These are phyloP conservation scores for Amphipyra berbera DNA, from an alignment of 2,888 invertebrate genomes.

Conservation along the genomic window DNA sequence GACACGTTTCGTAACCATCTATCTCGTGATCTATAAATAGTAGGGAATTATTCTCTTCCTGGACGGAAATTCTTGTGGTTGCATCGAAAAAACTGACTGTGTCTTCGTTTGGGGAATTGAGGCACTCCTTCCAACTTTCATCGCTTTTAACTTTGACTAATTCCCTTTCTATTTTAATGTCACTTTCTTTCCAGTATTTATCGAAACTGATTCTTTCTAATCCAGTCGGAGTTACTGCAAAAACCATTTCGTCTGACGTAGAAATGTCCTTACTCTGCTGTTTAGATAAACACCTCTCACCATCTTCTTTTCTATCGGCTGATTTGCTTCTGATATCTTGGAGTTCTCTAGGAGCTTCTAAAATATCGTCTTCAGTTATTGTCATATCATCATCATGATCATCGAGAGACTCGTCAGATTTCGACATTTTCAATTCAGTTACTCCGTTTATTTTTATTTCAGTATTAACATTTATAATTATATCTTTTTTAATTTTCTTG, in stretches of 20 bases:
- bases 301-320: slow-evolving; percentile 69
- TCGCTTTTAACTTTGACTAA: slow-evolving; percentile 80
- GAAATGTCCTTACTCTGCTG: slow-evolving; percentile 88
- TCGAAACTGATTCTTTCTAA: slow-evolving; percentile 88
- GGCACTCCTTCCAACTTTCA: slow-evolving; percentile 84
- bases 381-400: slow-evolving; percentile 87
- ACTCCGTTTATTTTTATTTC: slow-evolving; percentile 75
- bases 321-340: slow-evolving; percentile 77
- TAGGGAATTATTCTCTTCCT: slow-evolving; percentile 80
- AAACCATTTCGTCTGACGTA: slow-evolving; percentile 89
- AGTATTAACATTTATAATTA: slow-evolving; percentile 63
- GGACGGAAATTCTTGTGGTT: slow-evolving; percentile 78
- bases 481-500: slow-evolving; percentile 67
- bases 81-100: slow-evolving; percentile 74
- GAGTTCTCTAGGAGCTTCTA: slow-evolving; percentile 80
- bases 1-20: slow-evolving; percentile 91
- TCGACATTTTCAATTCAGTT: slow-evolving; percentile 75
- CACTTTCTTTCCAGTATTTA: slow-evolving; percentile 85
- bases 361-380: slow-evolving; percentile 84
- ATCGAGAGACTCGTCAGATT: slow-evolving; percentile 84
- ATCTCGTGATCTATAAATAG: slow-evolving; percentile 87
- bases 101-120: slow-evolving; percentile 78
- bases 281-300: slow-evolving; percentile 77
- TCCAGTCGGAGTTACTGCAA: slow-evolving; percentile 87
- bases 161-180: slow-evolving; percentile 67